These are phyloP conservation scores for Sylvilagus floridanus DNA, from an alignment of 2,797 vertebrate genomes.

Conservation along the genomic window DNA sequence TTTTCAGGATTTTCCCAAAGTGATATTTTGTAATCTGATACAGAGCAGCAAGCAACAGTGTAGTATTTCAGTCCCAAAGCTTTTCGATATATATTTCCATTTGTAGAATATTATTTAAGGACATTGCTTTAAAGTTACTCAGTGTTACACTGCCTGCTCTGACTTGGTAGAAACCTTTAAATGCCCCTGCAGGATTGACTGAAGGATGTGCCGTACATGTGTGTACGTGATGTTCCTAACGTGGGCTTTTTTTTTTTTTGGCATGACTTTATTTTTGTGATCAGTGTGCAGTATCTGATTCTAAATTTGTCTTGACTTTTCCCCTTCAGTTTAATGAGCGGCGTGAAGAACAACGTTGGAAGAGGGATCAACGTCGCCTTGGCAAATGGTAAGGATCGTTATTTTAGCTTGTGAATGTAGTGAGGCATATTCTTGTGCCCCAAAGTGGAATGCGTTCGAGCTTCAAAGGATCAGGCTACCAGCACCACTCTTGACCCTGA, in stretches of 20 bases:
- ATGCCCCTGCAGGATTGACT: background rate
- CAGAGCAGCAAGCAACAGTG: background rate
- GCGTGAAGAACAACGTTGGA: conserved; percentile 98
- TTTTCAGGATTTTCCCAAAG: background rate
- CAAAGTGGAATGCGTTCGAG: background rate
- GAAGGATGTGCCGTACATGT: background rate
- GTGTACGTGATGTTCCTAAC: background rate
- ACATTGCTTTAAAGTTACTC: conserved; percentile 29
- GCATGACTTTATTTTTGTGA: background rate
- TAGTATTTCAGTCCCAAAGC: background rate
- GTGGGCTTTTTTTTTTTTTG: background rate
- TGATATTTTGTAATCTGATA: background rate
- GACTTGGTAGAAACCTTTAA: background rate
- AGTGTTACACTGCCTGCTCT: background rate
- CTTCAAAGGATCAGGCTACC: background rate
- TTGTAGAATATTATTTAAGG: conserved; percentile 47
- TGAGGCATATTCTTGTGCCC: background rate
- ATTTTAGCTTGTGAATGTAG: conserved; percentile 21
- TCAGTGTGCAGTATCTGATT: background rate
- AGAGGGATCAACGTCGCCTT: conserved; percentile 96
- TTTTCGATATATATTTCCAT: background rate
- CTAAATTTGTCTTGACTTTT: conserved; percentile 71
- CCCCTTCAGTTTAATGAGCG: conserved; percentile 94
- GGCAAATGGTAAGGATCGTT: conserved; percentile 91
- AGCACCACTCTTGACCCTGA: background rate